These are phyloP conservation scores for Yponomeuta cagnagella DNA, from an alignment of 2,888 invertebrate genomes.

Conservation along the genomic window DNA sequence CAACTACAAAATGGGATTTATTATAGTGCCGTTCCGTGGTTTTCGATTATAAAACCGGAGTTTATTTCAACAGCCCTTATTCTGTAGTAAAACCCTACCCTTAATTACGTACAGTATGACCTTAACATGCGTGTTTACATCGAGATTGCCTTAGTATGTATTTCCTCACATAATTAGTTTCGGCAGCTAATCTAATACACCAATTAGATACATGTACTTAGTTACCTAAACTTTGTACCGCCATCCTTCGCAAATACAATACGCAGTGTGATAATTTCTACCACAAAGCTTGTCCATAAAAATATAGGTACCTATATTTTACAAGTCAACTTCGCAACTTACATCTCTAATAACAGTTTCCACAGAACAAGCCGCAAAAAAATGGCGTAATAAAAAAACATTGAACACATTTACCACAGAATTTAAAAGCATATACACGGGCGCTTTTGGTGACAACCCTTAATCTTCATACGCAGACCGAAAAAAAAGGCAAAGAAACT, in stretches of 20 bases:
- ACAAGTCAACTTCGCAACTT: too few relatives aligned
- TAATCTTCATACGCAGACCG: too few relatives aligned
- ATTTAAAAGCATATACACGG: too few relatives aligned
- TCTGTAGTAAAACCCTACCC: constrained; percentile 5
- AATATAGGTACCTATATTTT: too few relatives aligned
- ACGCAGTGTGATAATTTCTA: too few relatives aligned
- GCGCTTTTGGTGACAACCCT: too few relatives aligned
- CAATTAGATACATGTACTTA: not conserved
- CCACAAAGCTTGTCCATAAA: too few relatives aligned
- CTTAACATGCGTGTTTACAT: constrained; percentile 11
- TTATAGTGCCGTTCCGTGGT: constrained; percentile 2
- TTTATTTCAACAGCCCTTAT: constrained; percentile 8
- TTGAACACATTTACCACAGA: too few relatives aligned
- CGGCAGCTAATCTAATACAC: not conserved
- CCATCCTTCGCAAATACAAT: not conserved
- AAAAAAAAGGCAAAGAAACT: too few relatives aligned
- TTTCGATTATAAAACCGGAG: constrained; percentile 3
- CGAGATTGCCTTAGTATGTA: constrained; percentile 8
- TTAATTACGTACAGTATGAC: constrained; percentile 10
- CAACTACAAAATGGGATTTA: constrained; percentile 10
- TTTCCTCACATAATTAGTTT: constrained; percentile 13
- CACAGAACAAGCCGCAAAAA: too few relatives aligned
- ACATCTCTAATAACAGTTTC: too few relatives aligned
- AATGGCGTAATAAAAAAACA: too few relatives aligned
- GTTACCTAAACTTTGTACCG: not conserved